Percentiles rank a stretch among this genome's conserved stretches.
Evolutionary conservation across 2,797 vertebrate genomes (phyloP).

Genomic region (Takifugu ocellatus): DNA sequence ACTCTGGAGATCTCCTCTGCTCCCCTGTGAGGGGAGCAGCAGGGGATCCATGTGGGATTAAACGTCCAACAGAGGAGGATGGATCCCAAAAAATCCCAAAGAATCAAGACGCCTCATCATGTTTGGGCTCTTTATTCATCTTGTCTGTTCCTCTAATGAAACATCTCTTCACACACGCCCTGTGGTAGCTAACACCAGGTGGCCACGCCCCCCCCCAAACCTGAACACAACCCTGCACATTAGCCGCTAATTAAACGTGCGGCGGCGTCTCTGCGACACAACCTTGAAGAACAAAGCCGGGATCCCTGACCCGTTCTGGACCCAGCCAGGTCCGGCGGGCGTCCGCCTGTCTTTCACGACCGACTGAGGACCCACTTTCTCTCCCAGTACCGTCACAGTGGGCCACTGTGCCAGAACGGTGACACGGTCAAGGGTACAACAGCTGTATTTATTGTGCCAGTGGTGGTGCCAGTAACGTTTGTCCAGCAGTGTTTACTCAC

Average conservation of each 20-base stretch:
- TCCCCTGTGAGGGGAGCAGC: too few species aligned
- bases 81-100: too few species aligned
- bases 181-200: too few species aligned
- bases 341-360: constrained; percentile 26
- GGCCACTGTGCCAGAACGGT: constrained; percentile 47
- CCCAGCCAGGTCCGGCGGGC: constrained; percentile 13
- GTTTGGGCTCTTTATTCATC: too few species aligned
- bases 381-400: constrained; percentile 28
- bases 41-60: too few species aligned
- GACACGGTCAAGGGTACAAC: constrained; percentile 51
- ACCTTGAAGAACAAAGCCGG: constrained; percentile 5
- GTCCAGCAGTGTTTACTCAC: constrained; percentile 39
- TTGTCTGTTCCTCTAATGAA: too few species aligned
- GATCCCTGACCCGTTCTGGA: constrained; percentile 3
- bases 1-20: too few species aligned
- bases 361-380: constrained; percentile 30
- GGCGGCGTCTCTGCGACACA: constrained; percentile 1
- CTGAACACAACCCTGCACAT: too few species aligned
- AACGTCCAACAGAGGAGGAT: too few species aligned
- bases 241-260: not conserved
- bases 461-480: constrained; percentile 55
- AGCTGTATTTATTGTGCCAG: constrained; percentile 55
- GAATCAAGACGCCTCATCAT: too few species aligned
- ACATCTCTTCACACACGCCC: too few species aligned
- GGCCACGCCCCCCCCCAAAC: too few species aligned